Evolutionary conservation across 2,888 invertebrate genomes (phyloP), one percentile per base, ranked within the genome.

Genomic region (Agrenia bidenticulata): DNA sequence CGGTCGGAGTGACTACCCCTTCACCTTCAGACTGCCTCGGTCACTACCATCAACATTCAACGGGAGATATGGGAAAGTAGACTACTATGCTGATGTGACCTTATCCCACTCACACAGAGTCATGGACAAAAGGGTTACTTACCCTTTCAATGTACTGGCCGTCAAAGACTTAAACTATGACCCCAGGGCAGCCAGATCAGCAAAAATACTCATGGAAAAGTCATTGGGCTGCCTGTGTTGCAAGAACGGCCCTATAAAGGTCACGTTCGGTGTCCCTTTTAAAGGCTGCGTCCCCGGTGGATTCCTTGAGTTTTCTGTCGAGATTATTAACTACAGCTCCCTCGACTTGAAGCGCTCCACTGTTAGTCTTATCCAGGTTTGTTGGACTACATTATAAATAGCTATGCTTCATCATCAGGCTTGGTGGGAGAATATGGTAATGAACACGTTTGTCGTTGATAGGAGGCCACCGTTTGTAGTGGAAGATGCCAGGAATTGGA

Each of bases 61-160:
- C 32, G 70, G 70, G 26, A 63, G 66, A n/a, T 70, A 67, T 45
- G 71, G 71, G 26, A 71, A 71, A 58, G 68, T 71, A 49, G 71
- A 71, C 24, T 71, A 71, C 55, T 71, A 71, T 37, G 66, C 68
- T 26, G 68, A 68, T 42, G 71, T 71, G 7, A 71, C 68, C 41
- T 60, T 71, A 42, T 68, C 63, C 21, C 61, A 62, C 41, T 59
- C 58, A 49, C 50, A 23, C 19, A 55, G 60, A 23, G 45, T 64
- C 41, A 51, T 64, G 55, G 68, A 71, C 56, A 68, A 68, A 54
- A 59, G 71, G 27, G 71, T 71, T 51, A 71, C 71, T 13, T 63
- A 68, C 17, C 71, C 71, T 13, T 71, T 71, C 63, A 68, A 66
- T 60, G 68, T 71, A 21, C 63, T 67, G 21, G 65, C 71, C 17